These are phyloP conservation scores for Athripsodes cinereus DNA, from an alignment of 2,888 invertebrate genomes.

Conservation along the genomic window DNA sequence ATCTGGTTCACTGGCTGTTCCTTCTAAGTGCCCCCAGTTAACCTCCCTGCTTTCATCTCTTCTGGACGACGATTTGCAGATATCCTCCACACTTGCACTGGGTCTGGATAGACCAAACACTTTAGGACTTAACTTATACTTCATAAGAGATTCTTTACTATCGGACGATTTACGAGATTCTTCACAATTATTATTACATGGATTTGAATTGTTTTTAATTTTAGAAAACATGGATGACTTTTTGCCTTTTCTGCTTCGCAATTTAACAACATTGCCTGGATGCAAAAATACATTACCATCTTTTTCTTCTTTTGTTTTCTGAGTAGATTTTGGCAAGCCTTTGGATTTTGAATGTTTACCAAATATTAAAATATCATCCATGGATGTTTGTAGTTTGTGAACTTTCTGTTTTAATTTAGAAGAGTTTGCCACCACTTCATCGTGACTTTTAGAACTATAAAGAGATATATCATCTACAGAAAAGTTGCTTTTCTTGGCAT, in stretches of 20 bases:
- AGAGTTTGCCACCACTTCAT: conserved; percentile 31
- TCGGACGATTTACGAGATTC: conserved; percentile 13
- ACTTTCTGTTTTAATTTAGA: conserved; percentile 21
- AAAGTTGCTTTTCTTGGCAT: conserved; percentile 28
- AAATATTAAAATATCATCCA: conserved; percentile 55
- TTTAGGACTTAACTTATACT: conserved; percentile 59
- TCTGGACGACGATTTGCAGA: conserved; percentile 33
- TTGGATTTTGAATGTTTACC: conserved; percentile 30
- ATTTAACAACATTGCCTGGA: conserved; percentile 35
- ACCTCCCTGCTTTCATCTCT: conserved; percentile 29
- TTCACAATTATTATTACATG: conserved; percentile 4
- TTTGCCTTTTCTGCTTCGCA: conserved; percentile 26
- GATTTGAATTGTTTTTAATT: conserved; percentile 36
- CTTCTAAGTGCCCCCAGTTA: conserved; percentile 38
- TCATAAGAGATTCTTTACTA: conserved; percentile 33
- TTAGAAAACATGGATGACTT: conserved; percentile 23
- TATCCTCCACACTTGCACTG: conserved; percentile 36
- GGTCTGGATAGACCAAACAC: conserved; percentile 49
- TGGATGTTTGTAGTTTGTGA: conserved; percentile 44
- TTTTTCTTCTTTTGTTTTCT: conserved; percentile 29
- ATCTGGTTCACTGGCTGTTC: conserved; percentile 62
- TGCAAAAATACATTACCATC: conserved; percentile 46
- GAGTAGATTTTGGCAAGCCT: conserved; percentile 27
- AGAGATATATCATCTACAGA: conserved; percentile 53
- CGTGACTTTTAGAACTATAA: conserved; percentile 54